These are phyloP conservation scores for Sipha maydis DNA, from an alignment of 2,888 invertebrate genomes.

Conservation along the genomic window DNA sequence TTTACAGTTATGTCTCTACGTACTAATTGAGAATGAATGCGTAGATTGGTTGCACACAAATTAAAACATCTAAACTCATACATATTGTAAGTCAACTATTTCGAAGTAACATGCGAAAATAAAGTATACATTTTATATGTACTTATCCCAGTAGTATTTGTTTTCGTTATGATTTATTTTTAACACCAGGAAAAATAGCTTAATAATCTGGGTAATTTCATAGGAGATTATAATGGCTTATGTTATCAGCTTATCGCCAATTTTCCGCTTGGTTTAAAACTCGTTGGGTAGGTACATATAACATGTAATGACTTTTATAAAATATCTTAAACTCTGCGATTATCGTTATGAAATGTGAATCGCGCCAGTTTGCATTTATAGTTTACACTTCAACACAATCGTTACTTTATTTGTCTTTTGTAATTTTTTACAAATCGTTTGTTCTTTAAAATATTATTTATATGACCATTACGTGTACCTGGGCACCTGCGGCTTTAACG, in stretches of 20 bases:
- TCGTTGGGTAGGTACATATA: not conserved
- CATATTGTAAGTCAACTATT: no score
- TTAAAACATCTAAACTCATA: no score
- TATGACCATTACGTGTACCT: not conserved
- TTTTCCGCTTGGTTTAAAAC: not conserved
- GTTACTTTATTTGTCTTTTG: slow-evolving; percentile 28
- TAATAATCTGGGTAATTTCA: slow-evolving; percentile 43
- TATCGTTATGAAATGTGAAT: not conserved
- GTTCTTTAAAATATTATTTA: slow-evolving; percentile 14
- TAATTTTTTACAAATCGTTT: slow-evolving; percentile 35
- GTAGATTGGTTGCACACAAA: no score
- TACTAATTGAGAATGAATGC: no score
- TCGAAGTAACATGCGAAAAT: no score
- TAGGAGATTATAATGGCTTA: not conserved
- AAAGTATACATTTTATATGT: no score
- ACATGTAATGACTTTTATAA: not conserved
- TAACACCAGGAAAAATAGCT: not conserved
- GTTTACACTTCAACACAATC: not conserved
- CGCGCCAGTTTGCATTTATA: slow-evolving; percentile 13
- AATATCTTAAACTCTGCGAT: not conserved
- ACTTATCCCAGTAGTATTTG: not conserved
- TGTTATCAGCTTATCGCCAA: slow-evolving; percentile 35
- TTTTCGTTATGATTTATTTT: not conserved
- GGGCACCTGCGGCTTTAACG: not conserved
- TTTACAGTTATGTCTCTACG: no score